Evolutionary conservation across 2,888 invertebrate species (phyloP).

Genomic region (Luffia ferchaultella): DNA sequence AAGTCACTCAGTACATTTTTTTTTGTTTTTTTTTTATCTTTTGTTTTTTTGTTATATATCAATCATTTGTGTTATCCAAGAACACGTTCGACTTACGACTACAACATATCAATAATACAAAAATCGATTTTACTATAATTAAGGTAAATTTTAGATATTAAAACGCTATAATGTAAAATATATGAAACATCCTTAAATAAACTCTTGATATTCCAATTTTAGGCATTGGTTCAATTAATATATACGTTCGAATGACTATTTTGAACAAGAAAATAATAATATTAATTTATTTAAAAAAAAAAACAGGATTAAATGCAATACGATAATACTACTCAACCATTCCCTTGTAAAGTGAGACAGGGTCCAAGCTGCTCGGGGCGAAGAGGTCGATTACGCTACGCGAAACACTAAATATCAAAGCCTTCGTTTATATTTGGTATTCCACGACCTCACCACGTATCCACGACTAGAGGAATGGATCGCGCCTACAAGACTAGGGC

Average conservation of each 20-base stretch:
- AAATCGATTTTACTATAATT: slow-evolving; percentile 64
- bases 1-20: slow-evolving; percentile 65
- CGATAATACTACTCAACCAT: slow-evolving; percentile 59
- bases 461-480: neutral
- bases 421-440: slow-evolving; percentile 34
- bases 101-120: slow-evolving; percentile 66
- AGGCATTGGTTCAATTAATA: slow-evolving; percentile 64
- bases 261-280: slow-evolving; percentile 12
- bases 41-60: slow-evolving; percentile 23
- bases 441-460: neutral
- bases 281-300: slow-evolving; percentile 14
- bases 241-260: slow-evolving; percentile 64
- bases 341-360: slow-evolving; percentile 41
- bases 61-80: slow-evolving; percentile 59
- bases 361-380: slow-evolving; percentile 59
- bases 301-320: slow-evolving; percentile 64
- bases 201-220: slow-evolving; percentile 66
- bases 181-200: slow-evolving; percentile 65
- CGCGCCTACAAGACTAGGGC: neutral
- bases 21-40: slow-evolving; percentile 19
- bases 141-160: slow-evolving; percentile 67
- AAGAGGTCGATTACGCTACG: slow-evolving; percentile 32
- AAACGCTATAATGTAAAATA: slow-evolving; percentile 65
- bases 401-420: slow-evolving; percentile 43
- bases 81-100: slow-evolving; percentile 64